Evolutionary conservation across 1,140 invertebrate species (phyloP), one percentile per base, ranked within the genome.

Genomic region (Ceratosolen fusciceps): DNA sequence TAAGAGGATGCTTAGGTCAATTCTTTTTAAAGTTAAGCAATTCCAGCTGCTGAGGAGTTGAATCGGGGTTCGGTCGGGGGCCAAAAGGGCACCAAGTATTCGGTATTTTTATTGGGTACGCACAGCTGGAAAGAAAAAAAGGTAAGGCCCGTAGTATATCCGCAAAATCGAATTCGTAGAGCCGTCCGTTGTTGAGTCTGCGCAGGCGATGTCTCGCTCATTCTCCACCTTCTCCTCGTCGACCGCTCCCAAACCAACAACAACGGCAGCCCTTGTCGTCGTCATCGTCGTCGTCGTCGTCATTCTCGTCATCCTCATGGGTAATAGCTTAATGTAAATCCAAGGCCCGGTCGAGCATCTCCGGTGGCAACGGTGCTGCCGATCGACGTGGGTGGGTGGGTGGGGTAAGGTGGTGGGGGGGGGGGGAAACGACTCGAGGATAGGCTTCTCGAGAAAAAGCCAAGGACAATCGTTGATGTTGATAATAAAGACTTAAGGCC

Each of bases 251-350:
- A n/a, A n/a, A n/a, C n/a, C n/a, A n/a, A n/a, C n/a, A n/a, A n/a
- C n/a, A n/a, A n/a, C n/a, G n/a, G n/a, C n/a, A n/a, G n/a, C n/a
- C n/a, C n/a, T n/a, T n/a, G n/a, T n/a, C n/a, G n/a, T n/a, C n/a
- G n/a, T n/a, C n/a, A n/a, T n/a, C n/a, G n/a, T n/a, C n/a, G n/a
- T n/a, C n/a, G n/a, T n/a, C n/a, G n/a, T n/a, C n/a, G n/a, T n/a
- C n/a, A n/a, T n/a, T n/a, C n/a, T n/a, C n/a, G n/a, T n/a, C n/a
- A n/a, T n/a, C n/a, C n/a, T n/a, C n/a, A n/a, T n/a, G n/a, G n/a
- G n/a, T n/a, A n/a, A n/a, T n/a, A 60, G 54, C 31, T 65, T 65
- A 34, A 65, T 16, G 31, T 34, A 65, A 65, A 65, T 65, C 31
- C 19, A 7, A 34, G 29, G 14, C 34, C 31, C 39, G 39, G 39